Evolutionary conservation across 30 jellyfish, hydroid and myxozoan species (phyloP).

Genomic region (Clytia hemisphaerica): DNA sequence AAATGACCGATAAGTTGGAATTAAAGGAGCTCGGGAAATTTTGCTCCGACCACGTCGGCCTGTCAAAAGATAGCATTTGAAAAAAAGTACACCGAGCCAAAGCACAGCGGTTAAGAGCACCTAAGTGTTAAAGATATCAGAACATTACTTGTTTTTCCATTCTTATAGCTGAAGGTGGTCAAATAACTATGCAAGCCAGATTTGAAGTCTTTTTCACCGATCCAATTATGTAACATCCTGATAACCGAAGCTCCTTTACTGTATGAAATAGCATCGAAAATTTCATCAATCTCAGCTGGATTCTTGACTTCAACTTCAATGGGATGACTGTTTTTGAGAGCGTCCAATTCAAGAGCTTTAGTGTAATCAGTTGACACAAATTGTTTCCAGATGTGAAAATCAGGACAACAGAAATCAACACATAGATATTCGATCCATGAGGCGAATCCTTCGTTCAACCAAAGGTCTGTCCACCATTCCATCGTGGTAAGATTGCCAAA

Average conservation of each 20-base stretch:
- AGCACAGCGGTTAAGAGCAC: background rate
- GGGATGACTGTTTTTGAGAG: constrained; percentile 68
- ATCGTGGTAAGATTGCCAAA: constrained; percentile 70
- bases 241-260: constrained; percentile 97
- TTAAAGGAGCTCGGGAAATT: background rate
- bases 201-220: constrained; percentile 86
- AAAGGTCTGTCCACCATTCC: constrained; percentile 99
- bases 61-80: background rate
- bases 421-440: constrained; percentile 93
- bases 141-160: constrained; percentile 74
- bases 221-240: constrained; percentile 86
- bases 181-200: constrained; percentile 77
- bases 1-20: background rate
- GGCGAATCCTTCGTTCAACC: constrained; percentile 99
- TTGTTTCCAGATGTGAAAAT: constrained; percentile 93
- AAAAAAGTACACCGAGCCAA: background rate
- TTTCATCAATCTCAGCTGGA: constrained; percentile 95
- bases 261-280: constrained; percentile 94
- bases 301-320: constrained; percentile 94
- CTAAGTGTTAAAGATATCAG: too few relatives aligned
- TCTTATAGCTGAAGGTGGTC: constrained; percentile 46
- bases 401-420: constrained; percentile 89
- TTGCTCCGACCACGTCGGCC: background rate
- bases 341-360: constrained; percentile 73
- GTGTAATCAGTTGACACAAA: constrained; percentile 71